Evolutionary conservation across 1,140 invertebrate genomes (phyloP), one percentile per base, ranked within the genome.

Genomic region (Penaeus japonicus): DNA sequence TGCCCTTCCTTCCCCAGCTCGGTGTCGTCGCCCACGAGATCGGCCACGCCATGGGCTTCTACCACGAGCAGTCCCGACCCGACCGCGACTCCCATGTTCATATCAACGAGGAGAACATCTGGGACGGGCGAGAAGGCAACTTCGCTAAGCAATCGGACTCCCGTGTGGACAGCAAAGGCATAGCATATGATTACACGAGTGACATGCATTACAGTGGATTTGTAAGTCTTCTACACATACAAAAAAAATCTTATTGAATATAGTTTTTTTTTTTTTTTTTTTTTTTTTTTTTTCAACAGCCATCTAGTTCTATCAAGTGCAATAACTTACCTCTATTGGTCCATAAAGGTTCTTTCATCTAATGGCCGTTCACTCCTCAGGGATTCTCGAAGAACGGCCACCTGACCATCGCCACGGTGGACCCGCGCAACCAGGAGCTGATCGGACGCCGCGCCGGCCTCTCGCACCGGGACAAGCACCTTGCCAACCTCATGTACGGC

Each of bases 41-140:
- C 57, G 92, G 91, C 4, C 93, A 93, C 89, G 91, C 92, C 32
- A 83, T 93, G 15, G 93, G 93, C 3, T 93, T 93, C 87, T 92
- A 91, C 87, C 93, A 93, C 87, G 92, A 93, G 85, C 93, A 93
- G 91, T 92, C 92, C 54, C 90, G 93, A 1, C 92, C 92, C 0
- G 93, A 93, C 81, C 78, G 93, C 12, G 92, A 93, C 86, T 87
- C 91, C 3, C 92, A 91, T 89, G 92, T 93, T 12, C 88, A 89
- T 39, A 91, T 93, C 57, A 89, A 91, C 84, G 92, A 91, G 90
- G 88, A 91, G 2, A 93, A 93, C 85, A 91, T 92, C 27, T 2
- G 39, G 27, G 30, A 54, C 2, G 65, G 39, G 0, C 57, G 53
- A 27, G n/a, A 80, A 57, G 4, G 55, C 5, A 90, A 91, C 75